Conservation (phyloP, 2,113 vertebrate species). For the Cacatua alba region DNA sequence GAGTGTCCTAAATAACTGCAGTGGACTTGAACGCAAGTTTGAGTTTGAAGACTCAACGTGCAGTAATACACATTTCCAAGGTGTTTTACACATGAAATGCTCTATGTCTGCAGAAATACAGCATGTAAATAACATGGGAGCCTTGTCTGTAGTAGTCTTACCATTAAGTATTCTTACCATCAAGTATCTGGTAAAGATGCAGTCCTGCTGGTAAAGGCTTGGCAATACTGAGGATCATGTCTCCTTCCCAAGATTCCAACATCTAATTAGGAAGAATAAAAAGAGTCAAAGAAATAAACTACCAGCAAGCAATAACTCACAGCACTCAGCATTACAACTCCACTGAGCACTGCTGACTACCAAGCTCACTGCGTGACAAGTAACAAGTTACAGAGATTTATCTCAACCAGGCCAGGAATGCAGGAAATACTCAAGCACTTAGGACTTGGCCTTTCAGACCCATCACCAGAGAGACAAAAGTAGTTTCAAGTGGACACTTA, state of each 20-base stretch:
- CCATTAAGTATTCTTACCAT: slow-evolving; percentile 81
- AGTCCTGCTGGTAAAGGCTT: slow-evolving; percentile 90
- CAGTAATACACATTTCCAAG: neutral
- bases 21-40: neutral
- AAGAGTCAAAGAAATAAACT: neutral
- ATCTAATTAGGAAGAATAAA: slow-evolving; percentile 46
- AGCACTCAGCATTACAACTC: neutral
- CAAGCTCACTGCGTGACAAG: neutral
- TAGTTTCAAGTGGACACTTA: neutral
- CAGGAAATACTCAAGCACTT: neutral
- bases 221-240: slow-evolving; percentile 88
- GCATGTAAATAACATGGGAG: neutral
- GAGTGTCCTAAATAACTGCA: neutral
- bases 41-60: neutral
- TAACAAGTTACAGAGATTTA: neutral
- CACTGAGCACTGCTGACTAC: neutral
- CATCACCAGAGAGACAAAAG: neutral
- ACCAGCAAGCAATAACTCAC: neutral
- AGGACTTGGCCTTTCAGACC: neutral
- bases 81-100: neutral
- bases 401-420: neutral
- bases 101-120: neutral
- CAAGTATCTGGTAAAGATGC: slow-evolving; percentile 85
- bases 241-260: slow-evolving; percentile 88
- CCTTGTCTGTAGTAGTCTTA: slow-evolving; percentile 51